A percentile compares a stretch with the other conserved stretches of the same genome.
phyloP scores from a whole-genome alignment of 2,113 vertebrate species.

The Poecilia latipinna region DNA sequence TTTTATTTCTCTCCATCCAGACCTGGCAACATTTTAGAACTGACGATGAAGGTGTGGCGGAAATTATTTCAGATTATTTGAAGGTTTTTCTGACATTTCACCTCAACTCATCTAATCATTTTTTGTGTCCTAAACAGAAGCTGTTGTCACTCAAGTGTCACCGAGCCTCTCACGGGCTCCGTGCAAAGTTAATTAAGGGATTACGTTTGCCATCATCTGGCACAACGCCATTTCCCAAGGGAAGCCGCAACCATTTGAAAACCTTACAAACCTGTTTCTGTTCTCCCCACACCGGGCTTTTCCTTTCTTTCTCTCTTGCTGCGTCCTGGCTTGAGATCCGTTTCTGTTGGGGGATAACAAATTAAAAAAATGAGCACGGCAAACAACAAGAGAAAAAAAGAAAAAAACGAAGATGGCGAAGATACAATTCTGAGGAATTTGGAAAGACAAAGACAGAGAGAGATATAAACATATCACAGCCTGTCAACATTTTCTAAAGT shows the following conservation, averaged over 20 bases:
- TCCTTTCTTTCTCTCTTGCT: conserved; percentile 84
- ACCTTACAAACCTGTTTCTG: conserved; percentile 70
- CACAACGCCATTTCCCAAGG: neutral
- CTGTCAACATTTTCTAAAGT: neutral
- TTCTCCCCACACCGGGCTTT: conserved; percentile 72
- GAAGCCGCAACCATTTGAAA: neutral
- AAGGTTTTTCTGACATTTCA: too few species aligned
- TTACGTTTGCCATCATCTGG: neutral
- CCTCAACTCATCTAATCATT: neutral
- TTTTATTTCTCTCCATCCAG: neutral
- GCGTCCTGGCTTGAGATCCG: conserved; percentile 75
- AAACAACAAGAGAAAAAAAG: neutral
- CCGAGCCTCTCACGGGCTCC: neutral
- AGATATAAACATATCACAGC: neutral
- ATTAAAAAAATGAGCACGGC: conserved; percentile 56
- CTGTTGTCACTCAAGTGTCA: neutral
- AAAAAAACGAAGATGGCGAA: neutral
- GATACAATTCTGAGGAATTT: neutral
- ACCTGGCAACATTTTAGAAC: neutral
- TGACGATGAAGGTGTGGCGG: neutral
- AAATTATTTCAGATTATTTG: neutral
- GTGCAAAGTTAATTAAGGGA: neutral
- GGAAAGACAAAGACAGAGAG: too few species aligned
- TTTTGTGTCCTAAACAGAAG: too few species aligned
- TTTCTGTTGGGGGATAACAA: conserved; percentile 77